Evolutionary conservation across 2,797 vertebrate genomes (phyloP), one percentile per base, ranked within the genome.

Genomic region (Gadopsis bispinosus): DNA sequence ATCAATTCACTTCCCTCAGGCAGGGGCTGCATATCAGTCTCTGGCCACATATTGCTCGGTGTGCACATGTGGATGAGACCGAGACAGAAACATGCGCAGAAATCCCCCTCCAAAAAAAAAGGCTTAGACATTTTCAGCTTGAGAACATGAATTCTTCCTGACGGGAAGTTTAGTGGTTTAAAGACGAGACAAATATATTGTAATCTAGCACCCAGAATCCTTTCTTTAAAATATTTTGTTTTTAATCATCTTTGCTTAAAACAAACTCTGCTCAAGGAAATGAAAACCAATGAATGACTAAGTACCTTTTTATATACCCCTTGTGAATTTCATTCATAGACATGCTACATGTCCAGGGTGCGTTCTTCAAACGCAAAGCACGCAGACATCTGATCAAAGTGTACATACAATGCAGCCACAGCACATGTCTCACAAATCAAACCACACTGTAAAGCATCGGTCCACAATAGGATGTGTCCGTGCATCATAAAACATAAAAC

Each of bases 21-120:
- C 71, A 12, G 61, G 45, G 60, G 56, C 59, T 26, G 26, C 65
- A 47, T 60, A 63, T 88, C 75, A 79, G 61, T 87, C 81, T 81
- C 67, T 62, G 50, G 53, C 71, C 70, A 35, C 62, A 51, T 68
- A 48, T 58, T 63, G 72, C 66, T 69, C 26, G 20, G 51, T 69
- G 6, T 29, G 75, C 54, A 7, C 31, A 53, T 33, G 0, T 39
- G 65, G 3, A 37, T 55, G 41, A 66, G 33, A 51, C 33, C 8
- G 68, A 37, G 22, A 68, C 33, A 33, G 17, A 53, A 45, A 37
- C 7, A 26, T n/a, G 20, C 22, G 22, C 11, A 35, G 5, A 37
- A 41, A 65, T 61, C 31, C 26, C 37, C 66, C 31, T 39, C 14
- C 20, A 35, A 64, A 55, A 71, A 71, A 31, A 62, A 63, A 35